phyloP scores from a whole-genome alignment of 2,888 invertebrate genomes.

The Salticus scenicus region DNA sequence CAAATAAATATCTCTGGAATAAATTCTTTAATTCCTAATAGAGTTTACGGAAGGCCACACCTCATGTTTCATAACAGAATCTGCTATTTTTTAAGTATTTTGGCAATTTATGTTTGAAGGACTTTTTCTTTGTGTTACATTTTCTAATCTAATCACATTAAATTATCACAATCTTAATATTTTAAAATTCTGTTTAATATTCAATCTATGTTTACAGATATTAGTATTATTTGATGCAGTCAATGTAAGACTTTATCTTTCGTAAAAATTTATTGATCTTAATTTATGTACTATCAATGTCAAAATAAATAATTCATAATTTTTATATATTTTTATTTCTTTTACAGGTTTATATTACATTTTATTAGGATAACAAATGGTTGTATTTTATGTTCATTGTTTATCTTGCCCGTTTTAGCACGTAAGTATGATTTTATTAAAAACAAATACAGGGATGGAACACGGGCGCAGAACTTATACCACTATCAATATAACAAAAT shows the following conservation, averaged over 20 bases:
- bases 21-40: constrained; percentile 8
- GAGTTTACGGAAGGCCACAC: background rate
- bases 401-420: constrained; percentile 29
- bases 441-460: no score
- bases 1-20: background rate
- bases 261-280: no score
- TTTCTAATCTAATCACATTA: background rate
- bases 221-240: no score
- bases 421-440: constrained; percentile 55
- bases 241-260: no score
- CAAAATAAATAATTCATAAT: no score
- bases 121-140: background rate
- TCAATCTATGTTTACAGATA: background rate
- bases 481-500: no score
- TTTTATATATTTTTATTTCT: background rate
- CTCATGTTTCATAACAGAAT: background rate
- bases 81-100: constrained; percentile 1
- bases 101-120: background rate
- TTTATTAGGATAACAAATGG: constrained; percentile 26
- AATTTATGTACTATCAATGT: no score
- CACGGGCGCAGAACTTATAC: no score
- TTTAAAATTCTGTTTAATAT: background rate
- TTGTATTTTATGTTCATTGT: constrained; percentile 32
- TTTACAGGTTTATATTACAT: constrained; percentile 34
- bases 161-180: background rate